Evolutionary conservation across 37 sponge, comb jelly and placozoan species (phyloP).

Genomic region (Dysidea cf. avara): DNA sequence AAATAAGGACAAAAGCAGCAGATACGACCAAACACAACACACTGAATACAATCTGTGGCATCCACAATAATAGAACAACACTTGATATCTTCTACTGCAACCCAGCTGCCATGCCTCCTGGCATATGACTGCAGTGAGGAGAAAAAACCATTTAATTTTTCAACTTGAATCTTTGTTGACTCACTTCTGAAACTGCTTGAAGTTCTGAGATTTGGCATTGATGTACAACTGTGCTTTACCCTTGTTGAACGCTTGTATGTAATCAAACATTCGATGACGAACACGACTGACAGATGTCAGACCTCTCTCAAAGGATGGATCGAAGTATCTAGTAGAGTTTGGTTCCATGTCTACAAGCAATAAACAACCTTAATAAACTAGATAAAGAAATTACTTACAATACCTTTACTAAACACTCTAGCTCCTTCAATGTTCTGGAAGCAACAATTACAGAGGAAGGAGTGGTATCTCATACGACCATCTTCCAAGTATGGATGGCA

Average conservation of each 20-base stretch:
- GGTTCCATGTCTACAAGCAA: conserved; percentile 63
- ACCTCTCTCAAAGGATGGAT: conserved; percentile 64
- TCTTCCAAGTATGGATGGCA: conserved; percentile 84
- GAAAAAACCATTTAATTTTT: too few relatives aligned
- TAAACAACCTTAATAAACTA: not conserved
- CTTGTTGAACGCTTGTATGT: not conserved
- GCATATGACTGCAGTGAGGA: too few relatives aligned
- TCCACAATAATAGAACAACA: too few relatives aligned
- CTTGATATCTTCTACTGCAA: too few relatives aligned
- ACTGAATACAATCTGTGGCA: too few relatives aligned
- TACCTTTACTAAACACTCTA: conserved; percentile 32
- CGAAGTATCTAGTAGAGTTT: conserved; percentile 31
- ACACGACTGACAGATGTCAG: conserved; percentile 47
- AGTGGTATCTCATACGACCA: conserved; percentile 74
- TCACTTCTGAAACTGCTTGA: conserved; percentile 54
- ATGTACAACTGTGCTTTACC: conserved; percentile 24
- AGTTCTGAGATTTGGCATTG: conserved; percentile 44
- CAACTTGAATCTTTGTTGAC: not conserved
- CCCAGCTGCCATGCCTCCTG: too few relatives aligned
- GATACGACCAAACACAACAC: too few relatives aligned
- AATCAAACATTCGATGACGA: conserved; percentile 19
- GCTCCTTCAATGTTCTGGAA: conserved; percentile 5
- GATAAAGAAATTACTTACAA: not conserved
- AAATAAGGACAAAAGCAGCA: too few relatives aligned
- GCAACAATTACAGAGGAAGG: conserved; percentile 77